Base-by-base conservation (phyloP, 92 coral and sea anemone genomes). In the Chrysogorgia sp. region DNA sequence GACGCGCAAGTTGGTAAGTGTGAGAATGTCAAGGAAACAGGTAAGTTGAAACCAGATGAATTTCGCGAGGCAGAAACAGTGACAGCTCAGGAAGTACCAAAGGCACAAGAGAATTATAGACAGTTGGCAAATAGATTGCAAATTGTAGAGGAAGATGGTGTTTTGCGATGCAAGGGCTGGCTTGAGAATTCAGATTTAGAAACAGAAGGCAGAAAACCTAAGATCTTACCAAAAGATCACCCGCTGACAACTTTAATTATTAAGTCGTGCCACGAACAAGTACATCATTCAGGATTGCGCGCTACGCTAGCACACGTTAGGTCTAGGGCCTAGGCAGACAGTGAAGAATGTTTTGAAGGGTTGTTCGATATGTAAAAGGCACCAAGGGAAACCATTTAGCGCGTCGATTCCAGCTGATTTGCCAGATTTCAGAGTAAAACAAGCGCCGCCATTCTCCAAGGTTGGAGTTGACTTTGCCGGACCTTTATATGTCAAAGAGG, bases 221-320 rank as follows among this genome's bases (percentile, higher is more conserved):
- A 55, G 29, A 47, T 77, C 40, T 40, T 77, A 7, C 75, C 63
- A 10, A 77, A 34, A 21, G 60, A 77, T 29, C 63, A 63, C 63
- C 7, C 13, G 32, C 8, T 77, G 0, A 78, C 76, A 13, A 30
- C 6, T 21, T 40, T 80, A 19, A 29, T 80, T 17, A 80, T 80
- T 4, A 65, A 50, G 22, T 64, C 43, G 13, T 80, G 84, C 33
- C 84, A 34, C 26, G 12, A 33, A 12, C 50, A 26, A 26, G 25
- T 24, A 6, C 25, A 64, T 1, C 85, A 81, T 49, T 23, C 59
- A 12, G 85, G 85, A 56, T 26, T 81, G 0, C 23, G 71, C 0
- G 33, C 79, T 19, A 81, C 85, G 7, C 55, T 84, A 20, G 84
- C 79, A 28, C 80, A 84, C 22, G 58, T 85, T 85, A 85, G 75